phyloP scores from a whole-genome alignment of 2,888 invertebrate species.

The Neuroscelio doddi region DNA sequence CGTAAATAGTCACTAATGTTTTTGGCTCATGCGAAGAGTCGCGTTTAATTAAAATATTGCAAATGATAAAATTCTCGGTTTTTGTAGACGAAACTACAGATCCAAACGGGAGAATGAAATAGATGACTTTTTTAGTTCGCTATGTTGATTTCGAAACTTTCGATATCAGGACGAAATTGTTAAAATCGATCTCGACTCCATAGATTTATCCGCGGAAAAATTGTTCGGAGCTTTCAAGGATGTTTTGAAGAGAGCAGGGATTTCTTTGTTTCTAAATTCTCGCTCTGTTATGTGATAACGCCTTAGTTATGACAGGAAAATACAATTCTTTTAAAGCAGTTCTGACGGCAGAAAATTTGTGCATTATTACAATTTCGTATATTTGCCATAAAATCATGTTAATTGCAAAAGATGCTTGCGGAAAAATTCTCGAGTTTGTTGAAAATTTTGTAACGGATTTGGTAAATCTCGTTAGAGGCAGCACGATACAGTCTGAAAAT shows the following conservation, averaged over 20 bases:
- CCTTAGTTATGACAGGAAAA: no score
- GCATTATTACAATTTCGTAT: slow-evolving; percentile 19
- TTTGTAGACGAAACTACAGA: background rate
- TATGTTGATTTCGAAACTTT: slow-evolving; percentile 2
- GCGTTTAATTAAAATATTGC: background rate
- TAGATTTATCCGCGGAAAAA: no score
- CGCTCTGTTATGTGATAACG: slow-evolving; percentile 5
- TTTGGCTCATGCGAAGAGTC: slow-evolving; percentile 13
- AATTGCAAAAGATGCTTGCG: slow-evolving; percentile 20
- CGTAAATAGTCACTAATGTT: slow-evolving; percentile 24
- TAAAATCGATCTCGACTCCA: slow-evolving; percentile 4
- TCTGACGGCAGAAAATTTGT: background rate
- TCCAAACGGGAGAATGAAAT: background rate
- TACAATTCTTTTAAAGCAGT: background rate
- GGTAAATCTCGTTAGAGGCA: slow-evolving; percentile 9
- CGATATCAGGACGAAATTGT: background rate
- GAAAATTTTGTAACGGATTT: slow-evolving; percentile 6
- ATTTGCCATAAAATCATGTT: slow-evolving; percentile 29
- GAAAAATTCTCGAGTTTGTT: slow-evolving; percentile 11
- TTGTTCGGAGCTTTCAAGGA: no score
- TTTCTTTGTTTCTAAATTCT: no score
- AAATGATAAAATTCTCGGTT: slow-evolving; percentile 19
- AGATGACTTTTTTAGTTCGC: background rate
- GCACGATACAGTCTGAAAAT: slow-evolving; percentile 9
- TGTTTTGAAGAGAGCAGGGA: no score